Evolutionary conservation across 2,797 vertebrate genomes (phyloP), one percentile per base, ranked within the genome.

Genomic region (Amblyraja radiata): DNA sequence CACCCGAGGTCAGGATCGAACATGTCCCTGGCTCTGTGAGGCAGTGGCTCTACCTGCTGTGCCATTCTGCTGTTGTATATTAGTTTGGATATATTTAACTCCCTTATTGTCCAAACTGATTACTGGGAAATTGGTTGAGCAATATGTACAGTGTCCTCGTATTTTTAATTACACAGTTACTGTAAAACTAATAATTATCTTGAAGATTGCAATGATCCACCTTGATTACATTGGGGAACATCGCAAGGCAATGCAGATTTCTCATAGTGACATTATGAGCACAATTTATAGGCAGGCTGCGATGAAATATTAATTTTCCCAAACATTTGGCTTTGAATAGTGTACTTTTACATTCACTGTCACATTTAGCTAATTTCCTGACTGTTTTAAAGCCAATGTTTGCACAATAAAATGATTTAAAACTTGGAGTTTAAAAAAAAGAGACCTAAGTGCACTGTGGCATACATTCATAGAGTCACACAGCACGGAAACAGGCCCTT

Each of bases 181-280:
- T n/a, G 10, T 86, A 28, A 63, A 86, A 86, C 58, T 86, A 63
- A 63, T 86, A 63, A 86, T 86, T 63, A 86, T 58, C 83, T 86
- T 61, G 13, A 63, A 86, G 54, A 63, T 2, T 86, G 83, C 54
- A 63, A 63, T 63, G 63, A 32, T 88, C n/a, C 0, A 65, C n/a
- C 61, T 8, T 68, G 61, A 36, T 88, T 88, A 88, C 61, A 88
- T 63, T 88, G n/a, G 84, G 63, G 13, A 88, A 65, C 58, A n/a
- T 23, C 7, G 21, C 61, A 68, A 3, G 61, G n/a, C 65, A 68
- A 88, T n/a, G 32, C 84, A 88, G n/a, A 13, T 61, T 84, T 61
- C 81, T 84, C 13, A n/a, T n/a, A 16, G n/a, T 7, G 36, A 88
- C 28, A 18, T 88, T 68, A 68, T n/a, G 28, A 88, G n/a, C 0